A percentile compares a stretch with the other conserved stretches of the same genome.
phyloP scores from a whole-genome alignment of 2,113 vertebrate genomes.

The Elgaria multicarinata region DNA sequence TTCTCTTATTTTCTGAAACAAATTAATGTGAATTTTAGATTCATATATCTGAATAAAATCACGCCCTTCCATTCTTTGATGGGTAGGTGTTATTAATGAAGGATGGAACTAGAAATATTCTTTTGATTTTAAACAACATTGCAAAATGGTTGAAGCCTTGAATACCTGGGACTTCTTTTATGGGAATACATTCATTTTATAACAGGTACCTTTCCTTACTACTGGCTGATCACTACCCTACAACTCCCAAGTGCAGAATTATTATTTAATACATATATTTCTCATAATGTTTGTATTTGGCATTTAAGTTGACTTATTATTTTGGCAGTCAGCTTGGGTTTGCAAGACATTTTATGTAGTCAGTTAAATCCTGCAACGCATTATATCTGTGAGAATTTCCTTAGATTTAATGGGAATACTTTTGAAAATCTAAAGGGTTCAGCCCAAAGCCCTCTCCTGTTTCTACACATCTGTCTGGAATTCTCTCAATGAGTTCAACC shows the following conservation, averaged over 20 bases:
- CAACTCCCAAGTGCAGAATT: constrained; percentile 13
- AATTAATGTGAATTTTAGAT: background rate
- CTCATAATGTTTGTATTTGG: background rate
- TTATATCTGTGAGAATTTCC: background rate
- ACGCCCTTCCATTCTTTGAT: background rate
- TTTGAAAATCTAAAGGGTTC: background rate
- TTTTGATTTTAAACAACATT: background rate
- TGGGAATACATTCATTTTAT: background rate
- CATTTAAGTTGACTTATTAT: constrained; percentile 32
- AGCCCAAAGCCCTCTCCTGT: background rate
- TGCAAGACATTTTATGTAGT: constrained; percentile 22
- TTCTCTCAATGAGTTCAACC: constrained; percentile 32
- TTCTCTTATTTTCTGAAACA: too few relatives aligned
- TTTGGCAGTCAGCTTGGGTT: constrained; percentile 33
- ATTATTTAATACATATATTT: constrained; percentile 23
- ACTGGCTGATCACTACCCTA: background rate
- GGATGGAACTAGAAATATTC: too few relatives aligned
- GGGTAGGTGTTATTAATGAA: too few relatives aligned
- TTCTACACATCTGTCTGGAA: fast-evolving
- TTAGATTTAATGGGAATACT: background rate
- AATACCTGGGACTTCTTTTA: background rate
- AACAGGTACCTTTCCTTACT: background rate
- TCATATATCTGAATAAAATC: background rate
- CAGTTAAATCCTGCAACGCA: constrained; percentile 31
- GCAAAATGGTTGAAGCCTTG: background rate